These are phyloP conservation scores for Trichonephila clavipes DNA, from an alignment of 1,140 invertebrate genomes.

Conservation along the genomic window DNA sequence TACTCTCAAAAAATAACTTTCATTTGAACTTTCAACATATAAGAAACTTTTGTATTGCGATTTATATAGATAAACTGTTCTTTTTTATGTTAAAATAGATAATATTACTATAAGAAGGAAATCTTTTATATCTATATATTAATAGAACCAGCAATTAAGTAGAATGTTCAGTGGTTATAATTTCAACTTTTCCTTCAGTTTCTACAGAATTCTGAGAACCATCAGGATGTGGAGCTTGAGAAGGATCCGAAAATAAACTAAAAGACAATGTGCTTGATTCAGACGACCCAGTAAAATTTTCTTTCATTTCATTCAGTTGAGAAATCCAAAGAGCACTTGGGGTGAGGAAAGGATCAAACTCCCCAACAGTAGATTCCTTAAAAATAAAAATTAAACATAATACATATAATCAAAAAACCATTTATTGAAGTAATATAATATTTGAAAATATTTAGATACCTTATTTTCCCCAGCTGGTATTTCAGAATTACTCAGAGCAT, in stretches of 20 bases:
- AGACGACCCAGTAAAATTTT: constrained; percentile 48
- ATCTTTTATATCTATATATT: neutral
- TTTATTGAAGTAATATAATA: neutral
- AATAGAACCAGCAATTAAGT: neutral
- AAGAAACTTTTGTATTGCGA: neutral
- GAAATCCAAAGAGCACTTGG: constrained; percentile 69
- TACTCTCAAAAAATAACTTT: neutral
- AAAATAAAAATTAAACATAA: constrained; percentile 36
- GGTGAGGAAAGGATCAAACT: constrained; percentile 69
- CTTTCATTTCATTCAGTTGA: constrained; percentile 45
- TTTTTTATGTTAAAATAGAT: neutral
- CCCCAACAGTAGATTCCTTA: constrained; percentile 25
- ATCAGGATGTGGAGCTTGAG: constrained; percentile 11
- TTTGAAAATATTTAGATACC: constrained; percentile 22
- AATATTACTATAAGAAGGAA: neutral
- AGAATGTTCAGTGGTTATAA: neutral
- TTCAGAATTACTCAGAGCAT: neutral
- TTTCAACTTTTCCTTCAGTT: constrained; percentile 1
- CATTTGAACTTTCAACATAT: neutral
- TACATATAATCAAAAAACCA: neutral
- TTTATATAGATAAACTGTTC: neutral
- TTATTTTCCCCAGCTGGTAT: neutral
- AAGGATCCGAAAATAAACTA: constrained; percentile 70
- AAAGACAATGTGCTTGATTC: constrained; percentile 67
- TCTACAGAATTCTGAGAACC: neutral